Percentiles rank a stretch among this genome's conserved stretches.
These are phyloP conservation scores for Hippocampus comes DNA, from an alignment of 2,113 vertebrate genomes.

Conservation along the genomic window DNA sequence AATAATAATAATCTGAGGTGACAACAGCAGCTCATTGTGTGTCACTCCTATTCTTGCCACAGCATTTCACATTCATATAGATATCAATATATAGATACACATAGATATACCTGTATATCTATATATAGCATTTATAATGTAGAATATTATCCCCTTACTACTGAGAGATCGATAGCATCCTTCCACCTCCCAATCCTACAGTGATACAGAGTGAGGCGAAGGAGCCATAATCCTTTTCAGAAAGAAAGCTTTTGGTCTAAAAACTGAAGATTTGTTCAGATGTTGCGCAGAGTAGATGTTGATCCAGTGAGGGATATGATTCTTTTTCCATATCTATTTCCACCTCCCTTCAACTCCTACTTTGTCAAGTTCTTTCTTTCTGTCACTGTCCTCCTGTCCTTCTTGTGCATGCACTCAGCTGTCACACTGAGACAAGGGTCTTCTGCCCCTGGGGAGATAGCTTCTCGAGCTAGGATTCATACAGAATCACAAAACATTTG, in stretches of 20 bases:
- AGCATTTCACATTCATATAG: too few species aligned
- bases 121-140: too few species aligned
- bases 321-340: conserved; percentile 25
- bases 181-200: conserved; percentile 51
- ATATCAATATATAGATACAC: too few species aligned
- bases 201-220: conserved; percentile 66
- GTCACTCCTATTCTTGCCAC: too few species aligned
- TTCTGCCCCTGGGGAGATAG: conserved; percentile 51
- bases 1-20: too few species aligned
- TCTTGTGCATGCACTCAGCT: conserved; percentile 59
- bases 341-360: conserved; percentile 13
- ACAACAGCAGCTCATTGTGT: too few species aligned
- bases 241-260: conserved; percentile 60
- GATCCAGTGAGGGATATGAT: conserved; percentile 25
- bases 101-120: too few species aligned
- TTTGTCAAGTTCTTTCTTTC: background rate
- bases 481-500: conserved; percentile 21
- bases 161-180: conserved; percentile 27
- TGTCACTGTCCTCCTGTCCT: conserved; percentile 16
- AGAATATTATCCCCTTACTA: background rate
- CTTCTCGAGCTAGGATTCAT: conserved; percentile 41
- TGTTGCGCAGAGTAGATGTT: background rate
- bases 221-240: conserved; percentile 46
- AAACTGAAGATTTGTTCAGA: conserved; percentile 14
- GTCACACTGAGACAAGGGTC: conserved; percentile 66